Conservation (phyloP, 2,888 invertebrate genomes). For the Hoplodrina blanda region DNA sequence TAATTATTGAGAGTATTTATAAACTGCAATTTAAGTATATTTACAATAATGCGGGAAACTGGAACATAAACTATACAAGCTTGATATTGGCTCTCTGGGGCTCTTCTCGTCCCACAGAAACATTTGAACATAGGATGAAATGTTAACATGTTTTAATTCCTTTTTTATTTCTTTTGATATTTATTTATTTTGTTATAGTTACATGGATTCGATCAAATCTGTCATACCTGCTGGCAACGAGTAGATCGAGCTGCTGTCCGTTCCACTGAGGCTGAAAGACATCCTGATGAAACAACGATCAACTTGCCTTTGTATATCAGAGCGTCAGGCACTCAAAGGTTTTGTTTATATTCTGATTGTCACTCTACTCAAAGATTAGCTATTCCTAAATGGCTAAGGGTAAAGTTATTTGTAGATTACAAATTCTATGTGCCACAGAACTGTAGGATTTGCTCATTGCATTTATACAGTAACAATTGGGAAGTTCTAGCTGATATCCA, state of each 20-base stretch:
- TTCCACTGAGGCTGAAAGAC: not conserved
- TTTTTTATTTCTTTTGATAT: not conserved
- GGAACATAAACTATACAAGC: not conserved
- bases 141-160: not conserved
- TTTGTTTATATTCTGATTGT: conserved; percentile 13
- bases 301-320: conserved; percentile 15
- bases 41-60: conserved; percentile 1
- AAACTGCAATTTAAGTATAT: not conserved
- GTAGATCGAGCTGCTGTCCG: conserved; percentile 3
- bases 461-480: conserved; percentile 14
- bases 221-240: conserved; percentile 17
- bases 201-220: conserved; percentile 8
- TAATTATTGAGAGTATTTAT: not conserved
- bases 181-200: conserved; percentile 11
- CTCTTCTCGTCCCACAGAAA: too few species aligned
- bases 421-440: not conserved
- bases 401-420: conserved; percentile 1
- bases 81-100: too few species aligned
- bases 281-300: not conserved
- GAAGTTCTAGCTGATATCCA: conserved; percentile 5
- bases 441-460: conserved; percentile 8
- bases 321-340: conserved; percentile 6
- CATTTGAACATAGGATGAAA: not conserved
- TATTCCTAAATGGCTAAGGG: conserved; percentile 13
- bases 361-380: conserved; percentile 11